A percentile compares a stretch with the other conserved stretches of the same genome.
Conservation (phyloP, 2,888 invertebrate genomes). For the Lordiphosa andalusiaca region DNA sequence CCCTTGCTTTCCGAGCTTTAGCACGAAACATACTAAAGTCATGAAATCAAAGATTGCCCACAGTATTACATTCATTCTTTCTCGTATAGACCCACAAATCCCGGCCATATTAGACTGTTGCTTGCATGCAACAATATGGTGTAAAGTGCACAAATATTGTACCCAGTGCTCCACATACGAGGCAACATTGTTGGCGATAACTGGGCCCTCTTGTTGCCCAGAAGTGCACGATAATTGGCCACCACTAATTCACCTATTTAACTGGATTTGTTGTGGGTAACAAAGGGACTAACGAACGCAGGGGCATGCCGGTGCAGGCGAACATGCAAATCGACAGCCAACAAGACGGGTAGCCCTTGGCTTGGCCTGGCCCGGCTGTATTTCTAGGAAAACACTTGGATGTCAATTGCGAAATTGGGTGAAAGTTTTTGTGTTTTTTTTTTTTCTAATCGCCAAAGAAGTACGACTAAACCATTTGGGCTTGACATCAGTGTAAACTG, state of each 20-base stretch:
- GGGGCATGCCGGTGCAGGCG: neutral
- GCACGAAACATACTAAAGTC: too few relatives aligned
- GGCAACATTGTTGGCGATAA: conserved; percentile 23
- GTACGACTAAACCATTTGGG: conserved; percentile 22
- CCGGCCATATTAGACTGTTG: too few relatives aligned
- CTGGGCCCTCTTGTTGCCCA: conserved; percentile 27
- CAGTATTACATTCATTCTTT: too few relatives aligned
- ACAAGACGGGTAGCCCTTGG: conserved; percentile 26
- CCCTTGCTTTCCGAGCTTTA: too few relatives aligned
- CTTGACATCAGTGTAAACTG: conserved; percentile 53
- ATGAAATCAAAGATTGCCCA: too few relatives aligned
- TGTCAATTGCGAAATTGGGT: conserved; percentile 55
- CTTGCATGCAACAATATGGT: too few relatives aligned
- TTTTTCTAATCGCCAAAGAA: conserved; percentile 5
- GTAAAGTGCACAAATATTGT: conserved; percentile 1
- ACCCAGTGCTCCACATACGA: conserved; percentile 3
- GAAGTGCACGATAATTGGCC: conserved; percentile 57
- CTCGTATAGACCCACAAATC: too few relatives aligned
- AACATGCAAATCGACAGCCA: conserved; percentile 56
- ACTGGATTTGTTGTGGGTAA: conserved; percentile 51
- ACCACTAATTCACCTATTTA: conserved; percentile 67
- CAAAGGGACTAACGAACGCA: neutral
- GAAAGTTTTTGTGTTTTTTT: conserved; percentile 28
- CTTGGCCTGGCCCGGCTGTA: conserved; percentile 3
- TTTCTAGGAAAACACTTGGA: conserved; percentile 64